These are phyloP conservation scores for Schizothorax lantsangensis DNA, from an alignment of 2,797 vertebrate genomes.

Conservation along the genomic window DNA sequence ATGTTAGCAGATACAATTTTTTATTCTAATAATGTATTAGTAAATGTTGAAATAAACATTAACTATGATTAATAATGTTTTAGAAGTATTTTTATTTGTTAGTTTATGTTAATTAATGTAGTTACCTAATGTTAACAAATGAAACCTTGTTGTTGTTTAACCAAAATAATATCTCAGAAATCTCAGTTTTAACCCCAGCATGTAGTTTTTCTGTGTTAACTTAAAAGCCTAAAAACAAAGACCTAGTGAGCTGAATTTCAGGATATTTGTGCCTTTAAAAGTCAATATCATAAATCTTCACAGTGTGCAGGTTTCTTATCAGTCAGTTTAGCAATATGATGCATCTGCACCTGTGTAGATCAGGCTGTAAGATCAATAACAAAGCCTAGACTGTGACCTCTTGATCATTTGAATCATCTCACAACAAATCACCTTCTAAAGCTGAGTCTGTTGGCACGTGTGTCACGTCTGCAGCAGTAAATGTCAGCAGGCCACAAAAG, in stretches of 20 bases:
- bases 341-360: conserved; percentile 30
- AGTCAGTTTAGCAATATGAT: conserved; percentile 9
- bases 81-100: neutral
- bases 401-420: conserved; percentile 29
- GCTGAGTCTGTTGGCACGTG: neutral
- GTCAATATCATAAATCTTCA: conserved; percentile 15
- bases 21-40: neutral
- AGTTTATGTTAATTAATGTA: neutral
- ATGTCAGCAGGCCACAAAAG: conserved; percentile 30
- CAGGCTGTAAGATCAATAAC: conserved; percentile 36
- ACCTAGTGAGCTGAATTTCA: neutral
- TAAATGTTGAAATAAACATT: neutral
- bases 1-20: neutral
- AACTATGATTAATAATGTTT: neutral
- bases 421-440: conserved; percentile 1
- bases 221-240: neutral
- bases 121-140: neutral
- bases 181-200: neutral
- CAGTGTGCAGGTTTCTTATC: conserved; percentile 2
- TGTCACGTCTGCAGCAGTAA: conserved; percentile 13
- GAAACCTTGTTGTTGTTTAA: neutral
- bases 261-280: conserved; percentile 1
- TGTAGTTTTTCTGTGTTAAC: neutral
- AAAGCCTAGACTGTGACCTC: conserved; percentile 18
- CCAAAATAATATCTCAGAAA: neutral